Evolutionary conservation across 2,888 invertebrate genomes (phyloP), one percentile per base, ranked within the genome.

Genomic region (Trachelus troglodyta): DNA sequence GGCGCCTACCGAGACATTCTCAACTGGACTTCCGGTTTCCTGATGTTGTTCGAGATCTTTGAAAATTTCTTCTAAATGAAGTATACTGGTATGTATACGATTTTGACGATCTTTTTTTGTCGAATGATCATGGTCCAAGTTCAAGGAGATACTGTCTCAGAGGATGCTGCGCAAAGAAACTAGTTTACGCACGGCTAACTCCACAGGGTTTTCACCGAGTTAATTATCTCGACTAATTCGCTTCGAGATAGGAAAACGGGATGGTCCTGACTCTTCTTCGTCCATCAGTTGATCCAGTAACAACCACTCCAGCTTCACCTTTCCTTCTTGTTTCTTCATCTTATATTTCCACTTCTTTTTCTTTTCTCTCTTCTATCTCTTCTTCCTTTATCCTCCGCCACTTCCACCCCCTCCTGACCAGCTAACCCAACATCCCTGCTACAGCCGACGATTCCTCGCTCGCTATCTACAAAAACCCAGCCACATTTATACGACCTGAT

Each of bases 401-500:
- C 76, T 77, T 77, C 76, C 30, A 12, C 69, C 30, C 69, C 69
- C 30, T 30, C 30, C 69, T 69, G 12, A 12, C 69, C 69, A 30
- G 31, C 69, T 30, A 15, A 30, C 12, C 15, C 12, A 11, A 9
- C 69, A 12, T 33, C 30, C 69, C 11, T 15, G 69, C 69, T 33
- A 12, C 33, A 31, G 31, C 69, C 69, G 33, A 30, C 69, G 69
- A 33, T 30, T 31, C 33, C 31, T 31, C 12, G 30, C 81, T 75
- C 78, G 76, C 86, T 84, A 84, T 86, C 85, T 84, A 79, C 84
- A 85, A 84, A 86, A 85, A 87, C 83, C 84, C 84, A 81, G 82
- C 81, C 81, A 87, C 87, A 87, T 89, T 89, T 87, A 83, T 88
- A 86, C 83, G 85, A 87, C 82, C 85, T 83, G 86, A 88, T 89